Conservation (phyloP, 2,797 vertebrate species). For the Poeciliopsis paucimaculata region DNA sequence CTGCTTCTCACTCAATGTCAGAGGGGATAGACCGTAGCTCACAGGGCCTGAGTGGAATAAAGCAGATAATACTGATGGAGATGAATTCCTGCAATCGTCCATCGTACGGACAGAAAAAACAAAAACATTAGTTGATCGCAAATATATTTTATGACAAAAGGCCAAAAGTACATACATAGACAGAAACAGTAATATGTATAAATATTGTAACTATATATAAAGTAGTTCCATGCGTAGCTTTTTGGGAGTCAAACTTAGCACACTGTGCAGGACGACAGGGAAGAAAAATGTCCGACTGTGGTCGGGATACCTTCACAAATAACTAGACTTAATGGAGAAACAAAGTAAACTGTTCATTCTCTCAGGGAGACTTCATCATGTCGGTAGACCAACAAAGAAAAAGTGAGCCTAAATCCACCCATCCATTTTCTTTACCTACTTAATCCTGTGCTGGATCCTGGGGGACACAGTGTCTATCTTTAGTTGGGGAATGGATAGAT, state of each 20-base stretch:
- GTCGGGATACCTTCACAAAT: neutral
- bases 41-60: neutral
- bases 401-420: neutral
- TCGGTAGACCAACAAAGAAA: neutral
- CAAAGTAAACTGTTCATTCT: neutral
- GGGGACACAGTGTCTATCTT: neutral
- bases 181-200: neutral
- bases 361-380: neutral
- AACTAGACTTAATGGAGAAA: neutral
- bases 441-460: neutral
- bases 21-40: neutral
- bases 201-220: neutral
- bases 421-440: neutral
- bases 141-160: neutral
- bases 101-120: neutral
- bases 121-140: neutral
- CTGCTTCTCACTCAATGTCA: conserved; percentile 16
- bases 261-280: neutral
- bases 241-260: neutral
- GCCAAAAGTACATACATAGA: neutral
- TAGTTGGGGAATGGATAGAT: neutral
- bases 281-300: neutral
- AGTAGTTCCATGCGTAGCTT: too few species aligned
- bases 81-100: neutral
- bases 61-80: conserved; percentile 1